Evolutionary conservation across 1,140 invertebrate genomes (phyloP).

Genomic region (Drosophila mauritiana): DNA sequence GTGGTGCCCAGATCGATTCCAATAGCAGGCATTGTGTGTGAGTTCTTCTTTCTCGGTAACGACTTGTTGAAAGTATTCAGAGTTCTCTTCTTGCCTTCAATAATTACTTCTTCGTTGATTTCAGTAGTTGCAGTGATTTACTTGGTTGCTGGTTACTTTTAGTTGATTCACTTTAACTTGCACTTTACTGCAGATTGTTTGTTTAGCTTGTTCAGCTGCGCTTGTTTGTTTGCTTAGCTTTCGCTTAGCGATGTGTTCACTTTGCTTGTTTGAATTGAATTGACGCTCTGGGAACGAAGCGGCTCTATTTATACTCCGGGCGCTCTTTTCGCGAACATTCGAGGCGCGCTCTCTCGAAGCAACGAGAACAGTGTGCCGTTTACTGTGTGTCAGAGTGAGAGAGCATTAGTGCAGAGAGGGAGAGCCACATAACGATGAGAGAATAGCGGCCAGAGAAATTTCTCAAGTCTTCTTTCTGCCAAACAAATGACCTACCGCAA

Average conservation of each 20-base stretch:
- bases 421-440: conserved; percentile 2
- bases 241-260: conserved; percentile 57
- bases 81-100: conserved; percentile 9
- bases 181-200: conserved; percentile 11
- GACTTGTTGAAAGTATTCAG: background rate
- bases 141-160: background rate
- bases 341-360: conserved; percentile 48
- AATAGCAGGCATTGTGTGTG: conserved; percentile 86
- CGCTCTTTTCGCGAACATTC: conserved; percentile 58
- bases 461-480: conserved; percentile 5
- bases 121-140: background rate
- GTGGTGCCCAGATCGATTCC: conserved; percentile 92
- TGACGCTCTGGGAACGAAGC: conserved; percentile 46
- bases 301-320: conserved; percentile 62
- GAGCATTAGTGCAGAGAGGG: background rate
- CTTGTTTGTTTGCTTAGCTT: conserved; percentile 42
- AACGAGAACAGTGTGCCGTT: background rate
- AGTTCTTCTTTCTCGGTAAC: conserved; percentile 11
- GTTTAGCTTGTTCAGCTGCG: conserved; percentile 48
- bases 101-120: conserved; percentile 11
- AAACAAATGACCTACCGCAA: conserved; percentile 11
- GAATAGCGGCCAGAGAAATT: background rate
- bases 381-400: background rate
- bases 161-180: conserved; percentile 10
- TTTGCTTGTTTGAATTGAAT: conserved; percentile 67